Base-by-base conservation (phyloP, 2,113 vertebrate species). In the Ciconia stormi region DNA sequence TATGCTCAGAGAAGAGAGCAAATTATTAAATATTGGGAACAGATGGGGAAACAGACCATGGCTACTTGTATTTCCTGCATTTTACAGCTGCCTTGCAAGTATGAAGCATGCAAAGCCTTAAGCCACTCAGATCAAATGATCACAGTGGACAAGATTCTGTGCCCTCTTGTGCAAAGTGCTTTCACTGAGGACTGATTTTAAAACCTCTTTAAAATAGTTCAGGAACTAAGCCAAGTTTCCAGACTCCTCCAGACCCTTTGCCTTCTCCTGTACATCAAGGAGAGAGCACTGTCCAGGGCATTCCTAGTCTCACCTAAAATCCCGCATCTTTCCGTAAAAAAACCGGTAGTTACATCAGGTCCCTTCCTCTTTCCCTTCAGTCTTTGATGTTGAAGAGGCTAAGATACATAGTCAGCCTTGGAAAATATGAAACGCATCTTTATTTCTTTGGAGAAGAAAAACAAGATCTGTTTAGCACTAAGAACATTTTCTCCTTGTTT, bases 21-120 rank as follows among this genome's bases (percentile, higher is more conserved):
- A 95, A 96, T 97, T 97, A 93, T 96, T 95, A 92, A 94, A 82
- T 95, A 97, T 97, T 97, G 74, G 83, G 94, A 97, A 97, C 97
- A 97, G 95, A 96, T 97, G 97, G 87, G 47, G 52, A 94, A 96
- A 92, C 1, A 95, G 81, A 74, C 58, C 74, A 83, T 3, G 14
- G 93, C 95, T 94, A 95, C 95, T 97, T 93, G 91, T 94, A 88
- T 93, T 96, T 96, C 77, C 94, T 94, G 71, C 65, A 93, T 97
- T 97, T 97, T 95, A 93, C 92, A 95, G 80, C 69, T 89, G 72
- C 91, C 73, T 97, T 95, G 74, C 78, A 86, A 95, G 65, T 66
- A 95, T 13, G 42, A 91, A 83, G 71, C 84, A 74, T 77, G 58
- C 50, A 71, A 86, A 95, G 66, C 90, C 79, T 77, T 91, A 91